phyloP scores from a whole-genome alignment of 1,140 invertebrate genomes.

The Radopholus similis region DNA sequence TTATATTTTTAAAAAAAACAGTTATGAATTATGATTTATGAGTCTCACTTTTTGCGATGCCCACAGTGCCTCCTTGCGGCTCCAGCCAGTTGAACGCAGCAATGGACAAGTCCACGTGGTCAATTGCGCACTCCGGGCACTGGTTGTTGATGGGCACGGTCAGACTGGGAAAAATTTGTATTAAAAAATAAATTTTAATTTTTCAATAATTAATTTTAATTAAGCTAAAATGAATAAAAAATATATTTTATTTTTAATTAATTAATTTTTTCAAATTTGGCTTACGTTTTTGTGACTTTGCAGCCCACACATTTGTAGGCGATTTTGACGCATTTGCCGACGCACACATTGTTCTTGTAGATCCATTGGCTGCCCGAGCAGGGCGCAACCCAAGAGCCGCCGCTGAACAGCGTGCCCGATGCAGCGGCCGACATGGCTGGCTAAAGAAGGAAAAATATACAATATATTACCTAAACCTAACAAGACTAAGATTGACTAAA shows the following conservation, averaged over 20 bases:
- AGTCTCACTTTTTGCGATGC: slow-evolving; percentile 16
- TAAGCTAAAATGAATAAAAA: not conserved
- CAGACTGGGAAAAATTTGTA: no score
- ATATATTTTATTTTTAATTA: no score
- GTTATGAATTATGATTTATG: not conserved
- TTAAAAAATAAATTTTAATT: slow-evolving; percentile 1
- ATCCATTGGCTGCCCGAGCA: slow-evolving; percentile 16
- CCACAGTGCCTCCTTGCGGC: slow-evolving; percentile 16
- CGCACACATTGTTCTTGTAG: slow-evolving; percentile 20
- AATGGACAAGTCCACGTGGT: slow-evolving; percentile 26
- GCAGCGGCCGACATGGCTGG: slow-evolving; percentile 3
- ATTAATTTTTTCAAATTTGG: not conserved
- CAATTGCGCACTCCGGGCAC: slow-evolving; percentile 22
- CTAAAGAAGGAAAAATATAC: no score
- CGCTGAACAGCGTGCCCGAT: slow-evolving; percentile 14
- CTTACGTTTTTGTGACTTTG: slow-evolving; percentile 14
- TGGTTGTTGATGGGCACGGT: slow-evolving; percentile 30
- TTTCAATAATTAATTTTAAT: not conserved
- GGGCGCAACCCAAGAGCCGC: slow-evolving; percentile 7
- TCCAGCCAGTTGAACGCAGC: slow-evolving; percentile 24
- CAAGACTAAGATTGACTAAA: not conserved
- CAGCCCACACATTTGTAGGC: slow-evolving; percentile 5
- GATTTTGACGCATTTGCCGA: slow-evolving; percentile 11
- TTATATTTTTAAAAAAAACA: not conserved
- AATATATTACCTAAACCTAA: no score